These are phyloP conservation scores for Amphipoea oculea DNA, from an alignment of 2,888 invertebrate species.

Conservation along the genomic window DNA sequence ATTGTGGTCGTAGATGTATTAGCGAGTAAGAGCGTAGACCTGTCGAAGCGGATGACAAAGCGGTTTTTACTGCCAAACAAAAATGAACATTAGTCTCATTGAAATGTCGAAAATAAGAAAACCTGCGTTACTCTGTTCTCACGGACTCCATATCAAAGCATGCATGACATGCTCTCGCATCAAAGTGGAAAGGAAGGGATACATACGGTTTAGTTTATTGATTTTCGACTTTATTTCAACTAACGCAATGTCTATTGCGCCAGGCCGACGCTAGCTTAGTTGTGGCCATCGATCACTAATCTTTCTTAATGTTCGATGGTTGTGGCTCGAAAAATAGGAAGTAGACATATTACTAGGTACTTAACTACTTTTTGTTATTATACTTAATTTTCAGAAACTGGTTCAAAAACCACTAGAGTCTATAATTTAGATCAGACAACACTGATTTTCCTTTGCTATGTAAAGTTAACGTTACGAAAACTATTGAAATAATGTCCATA, in stretches of 20 bases:
- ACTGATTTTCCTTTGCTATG: not conserved
- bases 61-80: not conserved
- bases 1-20: not conserved
- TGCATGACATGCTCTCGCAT: too few species aligned
- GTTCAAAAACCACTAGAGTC: not conserved
- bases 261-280: too few species aligned
- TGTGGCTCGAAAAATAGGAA: not conserved
- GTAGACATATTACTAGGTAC: not conserved
- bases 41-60: not conserved
- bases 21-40: not conserved
- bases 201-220: not conserved
- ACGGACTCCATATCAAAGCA: too few species aligned
- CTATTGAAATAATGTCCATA: not conserved
- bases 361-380: not conserved
- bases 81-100: not conserved
- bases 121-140: not conserved
- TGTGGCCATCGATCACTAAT: too few species aligned
- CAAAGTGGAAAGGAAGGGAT: not conserved
- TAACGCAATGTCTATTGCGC: not conserved
- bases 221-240: not conserved
- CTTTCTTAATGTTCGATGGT: too few species aligned
- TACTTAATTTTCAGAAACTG: not conserved
- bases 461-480: not conserved
- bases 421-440: not conserved
- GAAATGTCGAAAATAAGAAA: conserved; percentile 6